Evolutionary conservation across 1,140 invertebrate genomes (phyloP).

Genomic region (Leptopilina boulardi): DNA sequence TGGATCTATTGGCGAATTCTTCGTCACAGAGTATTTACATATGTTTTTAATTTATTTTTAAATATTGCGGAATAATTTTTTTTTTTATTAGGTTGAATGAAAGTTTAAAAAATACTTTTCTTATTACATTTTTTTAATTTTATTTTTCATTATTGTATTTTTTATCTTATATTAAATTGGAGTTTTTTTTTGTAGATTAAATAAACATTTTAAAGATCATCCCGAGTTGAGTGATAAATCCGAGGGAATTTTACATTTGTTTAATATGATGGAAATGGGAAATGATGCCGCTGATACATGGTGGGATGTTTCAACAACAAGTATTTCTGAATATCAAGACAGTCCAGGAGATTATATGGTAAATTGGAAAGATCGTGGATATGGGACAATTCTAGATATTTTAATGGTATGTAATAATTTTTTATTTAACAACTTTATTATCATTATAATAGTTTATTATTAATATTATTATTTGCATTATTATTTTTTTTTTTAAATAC

Average conservation of each 20-base stretch:
- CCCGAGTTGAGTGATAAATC: constrained; percentile 44
- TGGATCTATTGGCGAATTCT: constrained; percentile 73
- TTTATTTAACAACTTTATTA: neutral
- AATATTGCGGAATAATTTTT: constrained; percentile 64
- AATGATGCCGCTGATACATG: constrained; percentile 78
- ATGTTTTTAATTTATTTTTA: constrained; percentile 48
- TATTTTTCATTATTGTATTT: neutral
- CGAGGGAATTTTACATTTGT: constrained; percentile 73
- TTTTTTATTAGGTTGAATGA: neutral
- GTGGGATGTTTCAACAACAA: constrained; percentile 76
- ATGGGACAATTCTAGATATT: neutral
- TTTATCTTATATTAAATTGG: neutral
- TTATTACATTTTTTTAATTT: too few species aligned
- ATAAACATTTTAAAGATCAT: constrained; percentile 46
- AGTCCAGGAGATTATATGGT: neutral
- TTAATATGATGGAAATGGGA: constrained; percentile 74
- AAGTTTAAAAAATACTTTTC: too few species aligned
- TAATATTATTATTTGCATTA: neutral
- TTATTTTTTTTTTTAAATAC: neutral
- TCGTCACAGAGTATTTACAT: constrained; percentile 62
- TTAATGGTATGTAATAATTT: neutral
- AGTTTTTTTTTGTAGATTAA: constrained; percentile 45
- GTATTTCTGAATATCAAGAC: neutral
- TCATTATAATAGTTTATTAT: neutral
- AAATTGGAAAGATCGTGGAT: neutral